These are phyloP conservation scores for Amorpha juglandis DNA, from an alignment of 2,888 invertebrate genomes.

Conservation along the genomic window DNA sequence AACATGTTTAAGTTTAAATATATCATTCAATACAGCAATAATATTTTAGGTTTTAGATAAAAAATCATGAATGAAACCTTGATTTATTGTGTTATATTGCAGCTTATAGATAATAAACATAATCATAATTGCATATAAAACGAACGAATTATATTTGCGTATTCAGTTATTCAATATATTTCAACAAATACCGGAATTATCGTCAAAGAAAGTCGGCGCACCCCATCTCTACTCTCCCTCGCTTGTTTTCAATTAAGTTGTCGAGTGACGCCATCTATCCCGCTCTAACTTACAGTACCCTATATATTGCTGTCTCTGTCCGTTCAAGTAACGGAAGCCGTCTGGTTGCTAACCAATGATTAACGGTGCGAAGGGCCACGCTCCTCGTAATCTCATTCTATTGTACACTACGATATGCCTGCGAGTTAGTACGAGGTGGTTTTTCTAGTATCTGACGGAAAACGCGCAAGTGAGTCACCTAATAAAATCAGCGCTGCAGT, in stretches of 20 bases:
- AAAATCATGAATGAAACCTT: no score
- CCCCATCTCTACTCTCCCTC: constrained; percentile 50
- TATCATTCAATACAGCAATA: no score
- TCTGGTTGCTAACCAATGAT: constrained; percentile 70
- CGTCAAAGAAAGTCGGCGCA: constrained; percentile 44
- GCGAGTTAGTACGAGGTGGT: background rate
- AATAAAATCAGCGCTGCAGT: no score
- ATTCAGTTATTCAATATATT: background rate
- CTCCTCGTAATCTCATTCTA: constrained; percentile 21
- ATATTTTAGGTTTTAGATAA: no score
- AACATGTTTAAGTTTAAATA: no score
- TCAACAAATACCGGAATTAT: constrained; percentile 24
- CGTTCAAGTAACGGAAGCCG: constrained; percentile 68
- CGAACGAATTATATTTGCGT: no score
- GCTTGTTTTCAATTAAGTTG: constrained; percentile 78
- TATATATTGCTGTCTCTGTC: constrained; percentile 48
- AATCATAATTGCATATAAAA: no score
- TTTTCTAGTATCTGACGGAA: background rate
- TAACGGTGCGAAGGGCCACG: constrained; percentile 61
- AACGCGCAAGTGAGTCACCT: no score
- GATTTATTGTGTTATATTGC: no score
- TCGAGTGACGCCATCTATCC: constrained; percentile 54
- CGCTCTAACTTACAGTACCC: constrained; percentile 37
- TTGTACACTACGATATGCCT: constrained; percentile 16
- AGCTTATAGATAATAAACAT: no score